Evolutionary conservation across 2,888 invertebrate genomes (phyloP).

Genomic region (Tupiocoris notatus): DNA sequence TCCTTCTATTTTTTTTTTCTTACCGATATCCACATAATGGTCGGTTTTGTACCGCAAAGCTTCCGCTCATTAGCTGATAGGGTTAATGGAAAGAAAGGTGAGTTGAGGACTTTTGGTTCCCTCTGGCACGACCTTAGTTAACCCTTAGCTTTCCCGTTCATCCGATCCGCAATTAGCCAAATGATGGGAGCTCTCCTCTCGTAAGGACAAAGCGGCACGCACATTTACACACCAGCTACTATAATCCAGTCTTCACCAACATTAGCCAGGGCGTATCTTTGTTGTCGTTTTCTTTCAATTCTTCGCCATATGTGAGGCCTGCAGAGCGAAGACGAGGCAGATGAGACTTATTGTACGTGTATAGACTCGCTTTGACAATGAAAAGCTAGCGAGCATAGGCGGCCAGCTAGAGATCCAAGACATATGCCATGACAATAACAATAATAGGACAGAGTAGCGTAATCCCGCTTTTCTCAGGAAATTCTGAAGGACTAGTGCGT

Average conservation of each 20-base stretch:
- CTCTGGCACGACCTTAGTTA: neutral
- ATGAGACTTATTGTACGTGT: neutral
- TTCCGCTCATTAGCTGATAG: slow-evolving; percentile 26
- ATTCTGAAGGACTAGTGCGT: no score
- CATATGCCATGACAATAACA: no score
- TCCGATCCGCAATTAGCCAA: slow-evolving; percentile 14
- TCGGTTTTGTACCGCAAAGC: slow-evolving; percentile 24
- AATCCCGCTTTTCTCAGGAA: no score
- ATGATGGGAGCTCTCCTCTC: neutral
- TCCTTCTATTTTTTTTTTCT: neutral
- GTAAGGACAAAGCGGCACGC: neutral
- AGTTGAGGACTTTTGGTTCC: neutral
- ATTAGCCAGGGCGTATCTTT: neutral
- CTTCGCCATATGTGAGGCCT: neutral
- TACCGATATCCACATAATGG: neutral
- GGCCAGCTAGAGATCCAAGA: no score
- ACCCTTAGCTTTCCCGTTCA: neutral
- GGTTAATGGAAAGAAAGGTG: no score
- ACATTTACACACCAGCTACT: neutral
- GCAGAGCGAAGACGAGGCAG: neutral
- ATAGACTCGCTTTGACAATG: no score
- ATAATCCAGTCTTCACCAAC: neutral
- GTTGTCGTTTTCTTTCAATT: neutral
- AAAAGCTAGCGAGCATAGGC: no score
- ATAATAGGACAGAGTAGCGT: no score